Percentiles rank a stretch among this genome's conserved stretches.
phyloP scores from a whole-genome alignment of 2,888 invertebrate genomes.

The Odontocolon sp. region DNA sequence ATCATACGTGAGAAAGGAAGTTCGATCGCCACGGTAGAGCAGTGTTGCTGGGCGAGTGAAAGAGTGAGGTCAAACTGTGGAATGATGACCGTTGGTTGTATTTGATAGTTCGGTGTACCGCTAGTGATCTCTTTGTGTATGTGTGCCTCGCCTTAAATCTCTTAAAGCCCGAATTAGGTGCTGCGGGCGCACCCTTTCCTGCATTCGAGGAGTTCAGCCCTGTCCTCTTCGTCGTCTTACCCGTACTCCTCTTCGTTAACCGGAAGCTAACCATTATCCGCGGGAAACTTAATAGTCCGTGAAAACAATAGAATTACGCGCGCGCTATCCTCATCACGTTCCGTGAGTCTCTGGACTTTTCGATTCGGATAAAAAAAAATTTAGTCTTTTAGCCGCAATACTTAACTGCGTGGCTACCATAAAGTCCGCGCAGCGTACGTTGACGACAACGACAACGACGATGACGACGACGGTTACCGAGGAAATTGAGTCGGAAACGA shows the following conservation, averaged over 20 bases:
- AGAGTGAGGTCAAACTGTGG: conserved; percentile 39
- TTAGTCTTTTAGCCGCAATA: conserved; percentile 44
- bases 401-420: conserved; percentile 39
- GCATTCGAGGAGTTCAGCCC: conserved; percentile 77
- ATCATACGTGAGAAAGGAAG: conserved; percentile 73
- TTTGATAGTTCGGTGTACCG: conserved; percentile 6
- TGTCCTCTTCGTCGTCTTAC: conserved; percentile 54
- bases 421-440: conserved; percentile 34
- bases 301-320: conserved; percentile 81
- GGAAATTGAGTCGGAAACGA: conserved; percentile 56
- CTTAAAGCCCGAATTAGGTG: conserved; percentile 78
- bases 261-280: conserved; percentile 78
- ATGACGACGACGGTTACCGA: conserved; percentile 39
- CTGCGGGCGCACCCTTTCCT: conserved; percentile 80
- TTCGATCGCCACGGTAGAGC: conserved; percentile 44
- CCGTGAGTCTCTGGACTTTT: conserved; percentile 48
- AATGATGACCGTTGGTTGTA: conserved; percentile 33
- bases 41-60: conserved; percentile 35
- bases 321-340: conserved; percentile 58
- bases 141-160: conserved; percentile 78
- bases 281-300: conserved; percentile 80
- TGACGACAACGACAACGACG: conserved; percentile 47
- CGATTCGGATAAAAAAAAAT: conserved; percentile 72
- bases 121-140: too few relatives aligned
- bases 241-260: conserved; percentile 57